These are phyloP conservation scores for Xanthostigma xanthostigma DNA, from an alignment of 2,888 invertebrate genomes.

Conservation along the genomic window DNA sequence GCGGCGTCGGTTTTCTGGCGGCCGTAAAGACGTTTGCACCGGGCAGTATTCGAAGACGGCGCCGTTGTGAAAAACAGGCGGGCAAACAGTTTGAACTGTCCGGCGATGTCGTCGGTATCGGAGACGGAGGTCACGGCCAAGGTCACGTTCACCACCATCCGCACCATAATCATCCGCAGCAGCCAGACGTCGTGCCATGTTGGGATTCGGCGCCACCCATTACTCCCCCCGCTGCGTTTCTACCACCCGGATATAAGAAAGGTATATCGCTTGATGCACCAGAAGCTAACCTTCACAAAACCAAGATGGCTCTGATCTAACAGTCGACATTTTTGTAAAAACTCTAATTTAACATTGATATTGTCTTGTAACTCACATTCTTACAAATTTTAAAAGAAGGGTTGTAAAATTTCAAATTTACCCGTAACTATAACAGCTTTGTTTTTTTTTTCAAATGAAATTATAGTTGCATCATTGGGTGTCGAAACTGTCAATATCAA, in stretches of 20 bases:
- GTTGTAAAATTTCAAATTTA: no score
- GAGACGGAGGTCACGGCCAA: neutral
- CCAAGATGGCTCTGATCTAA: constrained; percentile 2
- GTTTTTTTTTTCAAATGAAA: no score
- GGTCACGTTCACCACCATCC: neutral
- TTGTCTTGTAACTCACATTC: no score
- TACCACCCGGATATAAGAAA: constrained; percentile 41
- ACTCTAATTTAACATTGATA: no score
- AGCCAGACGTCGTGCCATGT: constrained; percentile 37
- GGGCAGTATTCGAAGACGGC: constrained; percentile 39
- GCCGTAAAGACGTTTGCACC: constrained; percentile 51
- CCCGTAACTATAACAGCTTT: no score
- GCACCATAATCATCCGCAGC: constrained; percentile 11
- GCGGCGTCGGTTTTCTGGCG: constrained; percentile 40
- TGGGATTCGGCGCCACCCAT: constrained; percentile 47
- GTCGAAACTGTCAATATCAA: no score
- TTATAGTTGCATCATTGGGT: no score
- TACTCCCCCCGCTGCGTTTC: constrained; percentile 51
- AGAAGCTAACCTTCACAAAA: constrained; percentile 22
- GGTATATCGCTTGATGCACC: constrained; percentile 20
- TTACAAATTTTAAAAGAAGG: no score
- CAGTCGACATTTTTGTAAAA: no score
- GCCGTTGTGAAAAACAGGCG: constrained; percentile 46
- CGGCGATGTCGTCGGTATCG: constrained; percentile 16
- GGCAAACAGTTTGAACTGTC: constrained; percentile 25